Evolutionary conservation across 2,797 vertebrate species (phyloP), one percentile per base, ranked within the genome.

Genomic region (Gambelia wislizenii): DNA sequence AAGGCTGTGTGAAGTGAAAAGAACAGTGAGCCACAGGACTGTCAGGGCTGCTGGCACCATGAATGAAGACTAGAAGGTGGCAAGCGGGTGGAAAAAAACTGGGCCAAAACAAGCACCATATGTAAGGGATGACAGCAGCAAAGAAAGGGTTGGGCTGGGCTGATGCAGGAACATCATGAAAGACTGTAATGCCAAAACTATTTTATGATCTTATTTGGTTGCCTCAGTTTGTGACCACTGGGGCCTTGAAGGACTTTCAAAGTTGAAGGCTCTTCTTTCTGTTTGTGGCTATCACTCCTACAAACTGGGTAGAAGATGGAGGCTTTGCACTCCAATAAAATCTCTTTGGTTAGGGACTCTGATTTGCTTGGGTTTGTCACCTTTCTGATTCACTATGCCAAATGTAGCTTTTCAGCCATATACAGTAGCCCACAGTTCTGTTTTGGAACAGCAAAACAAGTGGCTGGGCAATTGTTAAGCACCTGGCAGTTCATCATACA

Each of bases 61-160:
- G 83, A 89, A 89, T 49, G 52, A 33, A 49, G 27, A 47, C 22
- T 3, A 47, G 49, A 72, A 85, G n/a, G 69, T 75, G 67, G 77
- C 67, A 49, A 85, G 44, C 6, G 5, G 69, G 54, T 27, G 74
- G 54, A 89, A 56, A 49, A 27, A 25, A 47, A 44, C 47, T 1
- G 30, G 47, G 56, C 47, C 22, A 52, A 9, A 74, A 61, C 52
- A 64, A 61, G 61, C 49, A 39, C 54, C 22, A 16, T 75, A 14
- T 47, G 76, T 5, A 33, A 72, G 27, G 54, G n/a, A 75, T 14
- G 76, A 76, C 18, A 67, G 13, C 64, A 67, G 12, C 64, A 88
- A 56, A 30, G n/a, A 44, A 56, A n/a, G n/a, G n/a, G n/a, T n/a
- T n/a, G 4, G 12, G 39, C 2, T 44, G 27, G 27, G 30, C 30